Conservation (phyloP, 1,140 invertebrate genomes). For the Cylas formicarius region DNA sequence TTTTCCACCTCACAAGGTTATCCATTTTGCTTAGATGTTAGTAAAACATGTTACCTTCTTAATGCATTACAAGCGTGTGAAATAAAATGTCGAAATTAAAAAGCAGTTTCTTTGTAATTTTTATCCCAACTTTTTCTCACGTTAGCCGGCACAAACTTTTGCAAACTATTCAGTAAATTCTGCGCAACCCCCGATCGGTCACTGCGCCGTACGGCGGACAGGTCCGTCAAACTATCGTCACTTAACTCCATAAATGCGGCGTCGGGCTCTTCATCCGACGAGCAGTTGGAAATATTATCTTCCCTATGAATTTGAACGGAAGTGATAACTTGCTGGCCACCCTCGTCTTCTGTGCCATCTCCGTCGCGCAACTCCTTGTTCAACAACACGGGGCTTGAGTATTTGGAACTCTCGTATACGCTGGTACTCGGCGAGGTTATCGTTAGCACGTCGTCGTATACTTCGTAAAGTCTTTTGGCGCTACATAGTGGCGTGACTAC, state of each 20-base stretch:
- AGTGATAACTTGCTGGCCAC: no score
- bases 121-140: constrained; percentile 2
- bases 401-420: constrained; percentile 4
- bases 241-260: constrained; percentile 16
- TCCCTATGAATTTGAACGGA: no score
- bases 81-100: no score
- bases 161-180: constrained; percentile 17
- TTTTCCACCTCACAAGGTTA: no score
- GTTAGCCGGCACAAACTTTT: constrained; percentile 15
- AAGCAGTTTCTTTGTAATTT: constrained; percentile 18
- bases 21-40: no score
- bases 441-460: constrained; percentile 20
- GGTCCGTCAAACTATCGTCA: constrained; percentile 9
- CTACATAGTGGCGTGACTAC: constrained; percentile 89
- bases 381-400: constrained; percentile 11
- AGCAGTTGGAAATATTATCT: no score
- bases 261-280: constrained; percentile 3
- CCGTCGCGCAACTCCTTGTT: not conserved
- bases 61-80: no score
- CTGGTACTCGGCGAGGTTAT: not conserved
- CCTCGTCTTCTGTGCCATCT: not conserved
- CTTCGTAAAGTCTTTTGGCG: constrained; percentile 60
- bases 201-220: no score
- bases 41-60: no score
- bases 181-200: constrained; percentile 8